These are phyloP conservation scores for Myripristis murdjan DNA, from an alignment of 2,797 vertebrate species.

Conservation along the genomic window DNA sequence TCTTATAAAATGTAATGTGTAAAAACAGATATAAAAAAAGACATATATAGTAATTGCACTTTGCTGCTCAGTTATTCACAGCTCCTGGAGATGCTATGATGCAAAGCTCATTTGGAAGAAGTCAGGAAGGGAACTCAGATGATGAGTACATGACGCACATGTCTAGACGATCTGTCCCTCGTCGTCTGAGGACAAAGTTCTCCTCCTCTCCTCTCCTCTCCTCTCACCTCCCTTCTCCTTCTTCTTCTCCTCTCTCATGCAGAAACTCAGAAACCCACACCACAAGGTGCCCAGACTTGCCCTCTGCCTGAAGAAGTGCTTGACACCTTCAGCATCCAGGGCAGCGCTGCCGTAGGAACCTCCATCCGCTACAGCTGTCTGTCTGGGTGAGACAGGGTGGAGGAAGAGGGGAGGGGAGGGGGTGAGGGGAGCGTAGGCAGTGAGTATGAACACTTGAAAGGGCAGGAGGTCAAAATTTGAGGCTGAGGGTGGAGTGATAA, in stretches of 20 bases:
- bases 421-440: constrained; percentile 35
- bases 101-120: background rate
- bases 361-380: constrained; percentile 85
- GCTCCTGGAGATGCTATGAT: background rate
- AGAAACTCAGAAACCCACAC: constrained; percentile 53
- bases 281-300: constrained; percentile 55
- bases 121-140: background rate
- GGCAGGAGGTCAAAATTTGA: constrained; percentile 54
- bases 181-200: too few species aligned
- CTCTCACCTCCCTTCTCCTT: background rate
- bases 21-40: too few species aligned
- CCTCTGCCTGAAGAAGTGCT: constrained; percentile 77
- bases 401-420: background rate
- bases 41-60: too few species aligned
- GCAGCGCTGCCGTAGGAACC: constrained; percentile 71
- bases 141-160: background rate
- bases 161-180: too few species aligned
- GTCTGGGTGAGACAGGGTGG: constrained; percentile 79
- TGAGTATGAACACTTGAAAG: constrained; percentile 51
- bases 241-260: constrained; percentile 17
- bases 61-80: background rate
- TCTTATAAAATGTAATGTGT: too few species aligned
- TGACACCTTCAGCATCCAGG: constrained; percentile 77
- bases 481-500: constrained; percentile 74
- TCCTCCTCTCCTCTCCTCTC: background rate